phyloP scores from a whole-genome alignment of 2,113 vertebrate genomes.

The Alligator sinensis region DNA sequence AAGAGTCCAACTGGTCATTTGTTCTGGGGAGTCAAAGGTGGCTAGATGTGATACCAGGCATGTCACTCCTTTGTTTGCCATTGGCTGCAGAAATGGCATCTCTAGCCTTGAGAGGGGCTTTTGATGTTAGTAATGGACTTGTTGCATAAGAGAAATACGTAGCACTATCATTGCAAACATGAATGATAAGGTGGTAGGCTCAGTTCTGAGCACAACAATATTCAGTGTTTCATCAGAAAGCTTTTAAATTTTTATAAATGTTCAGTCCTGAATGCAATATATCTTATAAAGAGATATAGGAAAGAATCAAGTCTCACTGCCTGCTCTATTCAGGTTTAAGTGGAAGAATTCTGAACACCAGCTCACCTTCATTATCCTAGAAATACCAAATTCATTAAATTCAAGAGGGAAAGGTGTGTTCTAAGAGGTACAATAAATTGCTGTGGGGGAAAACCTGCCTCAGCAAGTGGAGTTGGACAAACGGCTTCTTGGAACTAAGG shows the following conservation, averaged over 20 bases:
- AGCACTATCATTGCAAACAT: background rate
- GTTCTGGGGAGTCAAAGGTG: too few species aligned
- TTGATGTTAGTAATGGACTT: too few species aligned
- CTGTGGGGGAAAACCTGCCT: background rate
- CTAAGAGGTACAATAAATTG: background rate
- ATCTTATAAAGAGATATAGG: background rate
- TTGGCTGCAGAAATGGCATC: too few species aligned
- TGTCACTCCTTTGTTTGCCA: too few species aligned
- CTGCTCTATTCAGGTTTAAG: background rate
- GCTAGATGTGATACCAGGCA: too few species aligned
- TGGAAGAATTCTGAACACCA: background rate
- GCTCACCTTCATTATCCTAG: background rate
- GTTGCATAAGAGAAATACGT: background rate
- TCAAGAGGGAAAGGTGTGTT: background rate
- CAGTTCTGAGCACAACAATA: background rate
- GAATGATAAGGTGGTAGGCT: background rate
- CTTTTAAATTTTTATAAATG: background rate
- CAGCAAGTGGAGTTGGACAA: background rate
- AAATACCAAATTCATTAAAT: background rate
- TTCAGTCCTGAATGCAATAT: background rate
- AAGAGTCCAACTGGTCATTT: too few species aligned
- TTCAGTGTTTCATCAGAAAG: background rate
- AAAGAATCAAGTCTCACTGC: background rate
- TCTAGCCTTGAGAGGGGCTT: too few species aligned
- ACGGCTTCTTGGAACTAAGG: background rate